A percentile compares a stretch with the other conserved stretches of the same genome.
These are phyloP conservation scores for Odontothrips loti DNA, from an alignment of 2,888 invertebrate species.

Conservation along the genomic window DNA sequence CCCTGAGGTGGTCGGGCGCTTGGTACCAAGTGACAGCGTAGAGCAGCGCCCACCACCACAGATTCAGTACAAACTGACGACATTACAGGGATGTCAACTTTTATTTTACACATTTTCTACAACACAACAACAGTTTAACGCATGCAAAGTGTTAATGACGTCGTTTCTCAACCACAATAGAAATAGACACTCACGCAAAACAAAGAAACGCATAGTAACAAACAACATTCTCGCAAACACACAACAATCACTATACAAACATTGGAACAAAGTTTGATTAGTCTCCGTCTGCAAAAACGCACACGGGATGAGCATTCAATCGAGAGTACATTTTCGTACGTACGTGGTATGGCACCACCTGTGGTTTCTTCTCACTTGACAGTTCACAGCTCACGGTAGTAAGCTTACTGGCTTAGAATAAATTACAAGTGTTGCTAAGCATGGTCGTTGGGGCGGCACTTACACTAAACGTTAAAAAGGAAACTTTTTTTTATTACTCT, in stretches of 20 bases:
- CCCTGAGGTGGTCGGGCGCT: no score
- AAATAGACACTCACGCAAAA: background rate
- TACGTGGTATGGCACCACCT: background rate
- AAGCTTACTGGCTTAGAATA: no score
- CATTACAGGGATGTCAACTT: background rate
- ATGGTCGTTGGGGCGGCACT: no score
- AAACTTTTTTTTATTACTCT: background rate
- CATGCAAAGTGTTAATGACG: no score
- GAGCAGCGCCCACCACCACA: no score
- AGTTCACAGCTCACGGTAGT: background rate
- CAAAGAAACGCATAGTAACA: background rate
- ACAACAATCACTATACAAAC: background rate
- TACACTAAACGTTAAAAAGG: background rate
- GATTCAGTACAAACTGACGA: no score
- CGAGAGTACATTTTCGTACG: background rate
- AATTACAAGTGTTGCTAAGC: no score
- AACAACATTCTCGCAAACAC: background rate
- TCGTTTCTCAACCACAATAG: no score
- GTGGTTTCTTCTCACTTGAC: background rate
- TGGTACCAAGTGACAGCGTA: no score
- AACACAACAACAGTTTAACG: conserved; percentile 8
- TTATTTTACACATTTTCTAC: background rate
- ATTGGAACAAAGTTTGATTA: background rate
- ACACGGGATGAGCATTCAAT: conserved; percentile 16
- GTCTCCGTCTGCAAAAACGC: background rate